Evolutionary conservation across 2,797 vertebrate genomes (phyloP), one percentile per base, ranked within the genome.

Genomic region (Merluccius polli): DNA sequence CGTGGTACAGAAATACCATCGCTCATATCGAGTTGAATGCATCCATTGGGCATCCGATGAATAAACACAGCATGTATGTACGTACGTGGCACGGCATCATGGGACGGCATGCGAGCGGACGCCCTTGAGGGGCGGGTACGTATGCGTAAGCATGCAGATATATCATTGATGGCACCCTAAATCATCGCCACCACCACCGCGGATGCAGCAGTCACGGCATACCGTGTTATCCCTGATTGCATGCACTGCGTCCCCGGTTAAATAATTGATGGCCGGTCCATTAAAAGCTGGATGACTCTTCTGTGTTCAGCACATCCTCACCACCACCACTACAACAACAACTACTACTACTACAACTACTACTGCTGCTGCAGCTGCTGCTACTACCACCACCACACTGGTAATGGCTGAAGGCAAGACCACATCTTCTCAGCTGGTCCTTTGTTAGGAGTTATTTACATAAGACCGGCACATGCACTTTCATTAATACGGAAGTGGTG

Each of bases 211-310:
- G 81, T 68, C 69, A 68, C 44, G 67, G 27, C 18, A 77, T 72
- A 52, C 69, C 59, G 59, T 44, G 48, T n/a, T n/a, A 70, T 69
- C 24, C 35, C 33, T 69, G 71, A 73, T 36, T 79, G 71, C 2
- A 44, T 67, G 68, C 76, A 70, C 70, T 21, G 69, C 75, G 36
- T 73, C 31, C 44, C 44, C 38, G 21, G 18, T 77, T 81, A 63
- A 87, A 84, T 81, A 76, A 88, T 81, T 78, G 41, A 87, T 31
- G 21, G 18, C 21, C 21, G 15, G 63, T 68, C 65, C 65, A 68
- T 69, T 82, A 72, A 81, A 83, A 82, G 83, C 35, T 68, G 31
- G 3, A 76, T 67, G 75, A 74, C 16, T 68, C 74, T 75, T 73
- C 70, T 75, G 31, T 73, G 72, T 15, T 16, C 6, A 69, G 12